These are phyloP conservation scores for Holacanthus passer DNA, from an alignment of 2,113 vertebrate genomes.

Conservation along the genomic window DNA sequence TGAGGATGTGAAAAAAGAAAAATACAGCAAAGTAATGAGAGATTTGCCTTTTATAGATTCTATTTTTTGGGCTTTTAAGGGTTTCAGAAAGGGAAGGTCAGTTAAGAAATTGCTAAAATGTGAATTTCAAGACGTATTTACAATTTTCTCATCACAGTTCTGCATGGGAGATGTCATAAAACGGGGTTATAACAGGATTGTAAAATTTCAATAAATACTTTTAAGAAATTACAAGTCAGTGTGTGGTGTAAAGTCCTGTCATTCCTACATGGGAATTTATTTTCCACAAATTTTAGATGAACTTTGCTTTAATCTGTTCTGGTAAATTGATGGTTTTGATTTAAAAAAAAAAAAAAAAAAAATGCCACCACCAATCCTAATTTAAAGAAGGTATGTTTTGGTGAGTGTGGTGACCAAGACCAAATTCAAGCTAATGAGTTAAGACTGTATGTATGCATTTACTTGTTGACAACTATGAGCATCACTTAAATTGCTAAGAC, in stretches of 20 bases:
- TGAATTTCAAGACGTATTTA: conserved; percentile 80
- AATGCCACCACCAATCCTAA: too few species aligned
- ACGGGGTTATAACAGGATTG: conserved; percentile 82
- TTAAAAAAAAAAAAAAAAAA: not conserved
- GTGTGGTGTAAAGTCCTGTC: conserved; percentile 66
- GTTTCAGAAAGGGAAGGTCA: conserved; percentile 74
- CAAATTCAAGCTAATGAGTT: not conserved
- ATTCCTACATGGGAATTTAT: conserved; percentile 20
- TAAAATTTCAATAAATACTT: conserved; percentile 89
- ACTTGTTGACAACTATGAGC: too few species aligned
- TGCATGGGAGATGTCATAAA: conserved; percentile 82
- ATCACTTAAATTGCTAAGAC: not conserved
- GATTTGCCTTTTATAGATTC: conserved; percentile 81
- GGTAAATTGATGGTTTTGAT: not conserved
- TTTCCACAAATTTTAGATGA: not conserved
- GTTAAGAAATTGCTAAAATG: conserved; percentile 75
- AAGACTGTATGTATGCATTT: not conserved
- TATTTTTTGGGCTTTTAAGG: conserved; percentile 77
- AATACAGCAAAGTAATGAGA: conserved; percentile 61
- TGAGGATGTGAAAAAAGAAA: conserved; percentile 43
- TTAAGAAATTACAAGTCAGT: conserved; percentile 78
- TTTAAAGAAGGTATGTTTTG: too few species aligned
- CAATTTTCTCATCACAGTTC: conserved; percentile 78
- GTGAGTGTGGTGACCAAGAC: not conserved
- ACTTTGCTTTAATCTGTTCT: not conserved